Evolutionary conservation across 2,797 vertebrate species (phyloP).

Genomic region (Poecile montanus): DNA sequence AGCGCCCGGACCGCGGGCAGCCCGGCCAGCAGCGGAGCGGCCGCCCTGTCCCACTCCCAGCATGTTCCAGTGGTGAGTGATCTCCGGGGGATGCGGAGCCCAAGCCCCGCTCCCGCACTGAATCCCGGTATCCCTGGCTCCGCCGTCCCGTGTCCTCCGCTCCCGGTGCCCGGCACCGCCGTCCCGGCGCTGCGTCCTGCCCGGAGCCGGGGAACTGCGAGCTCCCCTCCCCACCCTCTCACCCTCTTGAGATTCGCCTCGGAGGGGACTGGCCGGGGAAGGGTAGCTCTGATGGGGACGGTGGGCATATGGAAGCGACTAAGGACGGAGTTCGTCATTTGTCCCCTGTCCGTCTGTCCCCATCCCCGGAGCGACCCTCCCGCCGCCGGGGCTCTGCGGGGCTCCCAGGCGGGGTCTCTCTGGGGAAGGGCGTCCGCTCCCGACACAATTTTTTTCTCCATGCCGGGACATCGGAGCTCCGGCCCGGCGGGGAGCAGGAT

Average conservation of each 20-base stretch:
- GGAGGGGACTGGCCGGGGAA: neutral
- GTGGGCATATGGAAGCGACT: neutral
- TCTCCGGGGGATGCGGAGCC: neutral
- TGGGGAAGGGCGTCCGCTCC: neutral
- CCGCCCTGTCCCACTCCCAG: constrained; percentile 43
- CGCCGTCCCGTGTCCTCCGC: neutral
- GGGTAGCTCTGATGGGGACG: neutral
- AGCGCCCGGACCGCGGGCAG: constrained; percentile 47
- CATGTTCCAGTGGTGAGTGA: constrained; percentile 69
- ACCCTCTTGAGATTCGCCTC: neutral
- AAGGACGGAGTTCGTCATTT: neutral
- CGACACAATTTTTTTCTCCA: neutral
- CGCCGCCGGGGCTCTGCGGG: neutral
- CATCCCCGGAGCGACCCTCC: neutral
- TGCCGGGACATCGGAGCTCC: neutral
- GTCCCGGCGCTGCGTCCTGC: neutral
- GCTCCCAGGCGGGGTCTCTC: neutral
- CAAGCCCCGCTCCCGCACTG: neutral
- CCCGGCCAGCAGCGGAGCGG: constrained; percentile 40
- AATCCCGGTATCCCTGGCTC: neutral
- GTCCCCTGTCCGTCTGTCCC: neutral
- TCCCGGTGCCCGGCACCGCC: neutral
- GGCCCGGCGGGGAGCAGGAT: neutral
- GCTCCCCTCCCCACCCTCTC: neutral
- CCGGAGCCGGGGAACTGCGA: neutral